Base-by-base conservation (phyloP, 2,113 vertebrate genomes). In the Podarcis raffonei region DNA sequence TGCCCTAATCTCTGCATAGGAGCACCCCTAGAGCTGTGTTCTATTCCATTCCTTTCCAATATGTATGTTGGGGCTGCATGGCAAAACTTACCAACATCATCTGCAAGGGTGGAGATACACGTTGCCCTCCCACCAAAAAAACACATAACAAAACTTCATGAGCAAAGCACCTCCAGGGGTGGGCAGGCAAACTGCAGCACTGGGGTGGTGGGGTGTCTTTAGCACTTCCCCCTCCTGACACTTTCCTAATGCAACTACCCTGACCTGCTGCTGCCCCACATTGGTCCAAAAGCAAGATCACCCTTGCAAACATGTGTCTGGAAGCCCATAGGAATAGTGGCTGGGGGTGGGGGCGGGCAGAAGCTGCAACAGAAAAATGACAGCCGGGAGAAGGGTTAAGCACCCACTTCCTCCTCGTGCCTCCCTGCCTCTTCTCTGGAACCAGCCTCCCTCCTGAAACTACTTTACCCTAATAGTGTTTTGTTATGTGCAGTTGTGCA, bases 191-290 rank as follows among this genome's bases (percentile, higher is more conserved):
- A 62, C n/a, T 68, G 69, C 32, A 57, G 6, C 11, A 20, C 6
- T 9, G 27, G 59, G 69, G 35, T 18, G 32, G 27, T 27, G 32
- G 27, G 3, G 35, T 9, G 20, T 39, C 20, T 69, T 16, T 23
- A 57, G 42, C 7, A 22, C 48, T 59, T 71, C 37, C 37, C 22
- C 8, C 32, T 32, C 25, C 74, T 62, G 42, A 12, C 42, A 30
- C 25, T 81, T 87, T 81, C 27, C 53, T 81, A 32, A 20, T 65
- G 18, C 35, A 74, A 18, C 27, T 62, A 6, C 12, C 5, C 4
- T 12, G 32, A 30, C 65, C 25, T 12, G 3, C 9, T 23, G 13
- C 5, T 75, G 15, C 32, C 35, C n/a, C 72, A 0, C 0, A 0
- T 7, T 27, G 62, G 68, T 66, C 7, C 1, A 77, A 42, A 85